Percentiles rank a stretch among this genome's conserved stretches.
Evolutionary conservation across 2,113 vertebrate species (phyloP).

Genomic region (Ictalurus punctatus): DNA sequence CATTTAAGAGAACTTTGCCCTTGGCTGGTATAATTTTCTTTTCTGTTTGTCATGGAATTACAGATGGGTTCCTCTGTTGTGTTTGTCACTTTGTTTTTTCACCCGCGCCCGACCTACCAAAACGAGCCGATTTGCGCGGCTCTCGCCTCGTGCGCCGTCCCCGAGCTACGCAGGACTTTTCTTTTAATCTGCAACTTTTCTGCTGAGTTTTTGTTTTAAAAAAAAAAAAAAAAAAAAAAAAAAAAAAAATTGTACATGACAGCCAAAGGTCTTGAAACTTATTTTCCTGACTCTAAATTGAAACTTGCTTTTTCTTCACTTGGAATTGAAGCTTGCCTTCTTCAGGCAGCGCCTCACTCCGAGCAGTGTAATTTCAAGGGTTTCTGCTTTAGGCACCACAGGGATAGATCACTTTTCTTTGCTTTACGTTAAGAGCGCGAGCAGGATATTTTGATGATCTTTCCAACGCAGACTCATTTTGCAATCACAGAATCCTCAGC

Average conservation of each 20-base stretch:
- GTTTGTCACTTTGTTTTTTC: background rate
- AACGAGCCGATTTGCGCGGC: slow-evolving; percentile 11
- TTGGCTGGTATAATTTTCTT: slow-evolving; percentile 32
- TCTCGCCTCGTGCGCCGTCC: background rate
- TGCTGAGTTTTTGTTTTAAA: slow-evolving; percentile 27
- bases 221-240: no score
- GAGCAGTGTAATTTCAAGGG: slow-evolving; percentile 28
- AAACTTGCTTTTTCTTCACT: slow-evolving; percentile 27
- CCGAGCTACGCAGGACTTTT: slow-evolving; percentile 20
- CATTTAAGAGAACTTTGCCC: slow-evolving; percentile 33
- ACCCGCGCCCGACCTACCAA: no score
- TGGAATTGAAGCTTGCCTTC: slow-evolving; percentile 35
- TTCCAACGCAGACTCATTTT: background rate
- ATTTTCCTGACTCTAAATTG: slow-evolving; percentile 26
- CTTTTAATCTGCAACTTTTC: slow-evolving; percentile 35
- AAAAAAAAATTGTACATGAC: background rate
- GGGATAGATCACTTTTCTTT: slow-evolving; percentile 11
- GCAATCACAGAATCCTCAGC: background rate
- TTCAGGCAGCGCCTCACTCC: slow-evolving; percentile 1
- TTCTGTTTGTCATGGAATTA: slow-evolving; percentile 43
- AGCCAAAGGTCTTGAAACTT: slow-evolving; percentile 38
- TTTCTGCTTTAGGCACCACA: slow-evolving; percentile 22
- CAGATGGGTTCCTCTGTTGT: slow-evolving; percentile 34
- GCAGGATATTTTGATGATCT: slow-evolving; percentile 16
- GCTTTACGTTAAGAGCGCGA: slow-evolving; percentile 1